Conservation (phyloP, 1,140 invertebrate species). For the Augochlora pura region DNA sequence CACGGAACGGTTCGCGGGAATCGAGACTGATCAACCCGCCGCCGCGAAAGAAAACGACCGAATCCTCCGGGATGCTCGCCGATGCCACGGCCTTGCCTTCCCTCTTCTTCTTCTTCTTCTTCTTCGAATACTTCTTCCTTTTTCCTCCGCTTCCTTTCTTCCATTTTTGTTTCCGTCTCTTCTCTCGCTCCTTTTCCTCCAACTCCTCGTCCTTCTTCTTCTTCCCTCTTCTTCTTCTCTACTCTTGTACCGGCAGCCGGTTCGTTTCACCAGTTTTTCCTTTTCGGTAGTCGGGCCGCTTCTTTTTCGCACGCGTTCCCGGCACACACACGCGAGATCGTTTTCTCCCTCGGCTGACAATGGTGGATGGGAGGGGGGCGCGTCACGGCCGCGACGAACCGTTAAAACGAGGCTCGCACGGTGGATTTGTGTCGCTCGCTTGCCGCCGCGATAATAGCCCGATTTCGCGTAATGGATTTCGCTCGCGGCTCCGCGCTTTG, state of each 20-base stretch:
- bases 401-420: constrained; percentile 45
- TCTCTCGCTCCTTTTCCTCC: too few species aligned
- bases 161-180: too few species aligned
- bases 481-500: constrained; percentile 18
- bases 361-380: background rate
- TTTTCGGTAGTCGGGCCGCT: too few species aligned
- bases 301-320: too few species aligned
- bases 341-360: background rate
- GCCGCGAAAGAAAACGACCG: constrained; percentile 12
- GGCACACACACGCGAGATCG: background rate
- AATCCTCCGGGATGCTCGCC: background rate
- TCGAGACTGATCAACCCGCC: constrained; percentile 42
- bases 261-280: too few species aligned
- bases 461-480: constrained; percentile 36
- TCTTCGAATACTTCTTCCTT: background rate
- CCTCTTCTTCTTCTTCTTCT: background rate
- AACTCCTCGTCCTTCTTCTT: too few species aligned
- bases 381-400: constrained; percentile 33
- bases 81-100: constrained; percentile 12
- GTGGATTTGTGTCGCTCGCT: constrained; percentile 41
- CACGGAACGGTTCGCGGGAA: constrained; percentile 48
- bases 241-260: background rate
- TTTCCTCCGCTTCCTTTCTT: too few species aligned
- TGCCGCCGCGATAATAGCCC: constrained; percentile 34
- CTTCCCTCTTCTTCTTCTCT: background rate